These are phyloP conservation scores for Pomacea maculata DNA, from an alignment of 1,140 invertebrate species.

Conservation along the genomic window DNA sequence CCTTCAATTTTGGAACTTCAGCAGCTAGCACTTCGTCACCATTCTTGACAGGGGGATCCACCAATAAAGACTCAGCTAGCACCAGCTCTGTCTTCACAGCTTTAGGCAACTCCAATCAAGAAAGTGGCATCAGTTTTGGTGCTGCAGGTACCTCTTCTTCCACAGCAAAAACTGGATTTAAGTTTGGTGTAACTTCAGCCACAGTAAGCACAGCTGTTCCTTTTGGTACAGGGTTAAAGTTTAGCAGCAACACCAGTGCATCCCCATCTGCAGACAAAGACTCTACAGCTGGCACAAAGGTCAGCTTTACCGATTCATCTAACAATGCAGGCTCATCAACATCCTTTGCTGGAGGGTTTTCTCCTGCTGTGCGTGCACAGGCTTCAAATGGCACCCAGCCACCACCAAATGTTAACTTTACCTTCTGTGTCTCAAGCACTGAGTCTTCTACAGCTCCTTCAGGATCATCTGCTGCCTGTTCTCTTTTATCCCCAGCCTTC, in stretches of 20 bases:
- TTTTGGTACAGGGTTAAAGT: too few relatives aligned
- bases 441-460: not conserved
- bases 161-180: conserved; percentile 15
- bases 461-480: too few relatives aligned
- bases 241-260: not conserved
- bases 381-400: not conserved
- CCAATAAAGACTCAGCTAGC: not conserved
- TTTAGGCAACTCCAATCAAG: not conserved
- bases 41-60: not conserved
- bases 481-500: too few relatives aligned
- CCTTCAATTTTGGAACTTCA: not conserved
- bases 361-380: not conserved
- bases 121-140: not conserved
- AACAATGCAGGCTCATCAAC: conserved; percentile 4
- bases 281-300: conserved; percentile 1
- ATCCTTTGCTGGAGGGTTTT: not conserved
- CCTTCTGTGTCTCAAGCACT: not conserved
- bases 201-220: not conserved
- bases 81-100: conserved; percentile 1
- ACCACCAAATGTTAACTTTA: not conserved
- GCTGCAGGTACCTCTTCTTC: not conserved
- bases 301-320: not conserved
- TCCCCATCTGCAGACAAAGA: not conserved
- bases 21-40: not conserved
- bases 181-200: not conserved